phyloP scores from a whole-genome alignment of 2,113 vertebrate species.

The Centrocercus urophasianus region DNA sequence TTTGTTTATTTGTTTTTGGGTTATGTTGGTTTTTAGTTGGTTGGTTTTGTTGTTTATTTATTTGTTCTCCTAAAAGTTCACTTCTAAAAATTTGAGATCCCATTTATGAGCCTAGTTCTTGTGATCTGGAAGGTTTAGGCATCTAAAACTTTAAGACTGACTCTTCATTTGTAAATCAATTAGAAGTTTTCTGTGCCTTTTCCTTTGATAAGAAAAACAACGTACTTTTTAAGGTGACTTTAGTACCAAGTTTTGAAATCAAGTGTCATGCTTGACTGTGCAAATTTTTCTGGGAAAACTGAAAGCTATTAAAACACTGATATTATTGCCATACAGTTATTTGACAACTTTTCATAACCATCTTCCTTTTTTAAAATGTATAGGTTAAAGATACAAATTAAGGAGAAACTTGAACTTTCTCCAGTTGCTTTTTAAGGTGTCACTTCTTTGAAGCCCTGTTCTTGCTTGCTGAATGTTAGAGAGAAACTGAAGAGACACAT shows the following conservation, averaged over 20 bases:
- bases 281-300: rapidly evolving
- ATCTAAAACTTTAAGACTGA: not conserved
- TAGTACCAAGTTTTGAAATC: not conserved
- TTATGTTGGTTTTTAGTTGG: not conserved
- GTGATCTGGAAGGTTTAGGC: not conserved
- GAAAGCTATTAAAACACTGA: not conserved
- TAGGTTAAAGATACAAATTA: not conserved
- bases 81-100: not conserved
- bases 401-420: not conserved
- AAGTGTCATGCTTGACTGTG: not conserved
- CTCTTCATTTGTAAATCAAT: not conserved
- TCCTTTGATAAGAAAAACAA: not conserved
- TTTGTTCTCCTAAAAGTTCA: not conserved
- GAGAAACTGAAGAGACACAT: not conserved
- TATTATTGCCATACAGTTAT: not conserved
- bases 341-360: not conserved
- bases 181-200: not conserved
- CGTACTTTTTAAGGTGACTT: not conserved
- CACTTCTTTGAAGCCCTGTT: not conserved
- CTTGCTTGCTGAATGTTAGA: not conserved
- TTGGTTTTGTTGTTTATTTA: not conserved
- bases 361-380: not conserved
- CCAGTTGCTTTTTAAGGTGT: not conserved
- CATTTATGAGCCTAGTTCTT: not conserved
- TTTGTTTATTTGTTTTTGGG: not conserved